Evolutionary conservation across 2,888 invertebrate species (phyloP).

Genomic region (Homarus gammarus): DNA sequence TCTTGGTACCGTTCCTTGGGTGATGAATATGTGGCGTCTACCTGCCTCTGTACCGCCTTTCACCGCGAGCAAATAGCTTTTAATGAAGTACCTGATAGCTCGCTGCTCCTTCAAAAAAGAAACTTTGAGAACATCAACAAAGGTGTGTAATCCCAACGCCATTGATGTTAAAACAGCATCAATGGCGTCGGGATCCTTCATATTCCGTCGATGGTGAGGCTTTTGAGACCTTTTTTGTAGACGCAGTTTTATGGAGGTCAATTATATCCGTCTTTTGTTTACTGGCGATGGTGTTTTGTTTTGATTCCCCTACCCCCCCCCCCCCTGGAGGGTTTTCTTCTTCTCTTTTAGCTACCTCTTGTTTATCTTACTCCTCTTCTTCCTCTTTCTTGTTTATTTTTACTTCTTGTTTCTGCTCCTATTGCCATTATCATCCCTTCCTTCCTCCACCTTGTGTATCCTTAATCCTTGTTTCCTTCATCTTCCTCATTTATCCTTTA

Average conservation of each 20-base stretch:
- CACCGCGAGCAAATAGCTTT: constrained; percentile 58
- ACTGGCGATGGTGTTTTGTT: background rate
- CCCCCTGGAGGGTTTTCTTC: background rate
- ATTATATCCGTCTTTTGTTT: too few species aligned
- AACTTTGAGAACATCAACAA: constrained; percentile 41
- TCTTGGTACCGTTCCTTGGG: background rate
- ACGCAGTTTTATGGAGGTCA: background rate
- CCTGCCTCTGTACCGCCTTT: constrained; percentile 10
- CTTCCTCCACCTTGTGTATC: background rate
- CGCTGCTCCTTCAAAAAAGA: constrained; percentile 7
- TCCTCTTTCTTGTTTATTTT: background rate
- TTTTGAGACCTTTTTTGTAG: too few species aligned
- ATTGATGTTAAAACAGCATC: constrained; percentile 51
- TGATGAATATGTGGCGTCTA: constrained; percentile 26
- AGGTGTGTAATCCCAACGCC: constrained; percentile 8
- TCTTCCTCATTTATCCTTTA: background rate
- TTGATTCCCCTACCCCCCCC: background rate
- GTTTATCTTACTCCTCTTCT: background rate
- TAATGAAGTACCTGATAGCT: constrained; percentile 52
- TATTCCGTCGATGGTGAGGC: background rate
- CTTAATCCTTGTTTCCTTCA: background rate
- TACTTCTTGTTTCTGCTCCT: background rate
- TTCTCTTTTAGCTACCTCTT: background rate
- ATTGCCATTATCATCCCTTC: background rate
- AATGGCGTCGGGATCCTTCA: constrained; percentile 3